phyloP scores from a whole-genome alignment of 2,888 invertebrate genomes.

The Orchestes rusci region DNA sequence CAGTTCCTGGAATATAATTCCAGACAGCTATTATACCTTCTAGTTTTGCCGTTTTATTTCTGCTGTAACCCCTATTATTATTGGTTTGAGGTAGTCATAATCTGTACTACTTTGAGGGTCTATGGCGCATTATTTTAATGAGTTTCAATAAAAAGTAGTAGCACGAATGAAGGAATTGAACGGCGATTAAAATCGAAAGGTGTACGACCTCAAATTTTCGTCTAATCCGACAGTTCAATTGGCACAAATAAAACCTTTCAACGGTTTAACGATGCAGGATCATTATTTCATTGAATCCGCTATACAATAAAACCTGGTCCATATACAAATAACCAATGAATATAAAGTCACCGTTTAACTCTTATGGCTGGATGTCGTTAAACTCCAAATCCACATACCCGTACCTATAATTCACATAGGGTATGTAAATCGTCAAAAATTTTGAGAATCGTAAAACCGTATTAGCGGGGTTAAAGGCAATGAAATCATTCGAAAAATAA shows the following conservation, averaged over 20 bases:
- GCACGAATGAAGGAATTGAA: conserved; percentile 6
- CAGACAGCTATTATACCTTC: conserved; percentile 2
- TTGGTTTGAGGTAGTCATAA: conserved; percentile 10
- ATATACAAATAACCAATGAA: too few relatives aligned
- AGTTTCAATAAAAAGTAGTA: conserved; percentile 3
- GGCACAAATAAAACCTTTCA: too few relatives aligned
- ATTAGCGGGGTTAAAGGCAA: conserved; percentile 23
- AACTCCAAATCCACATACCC: conserved; percentile 16
- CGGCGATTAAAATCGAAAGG: conserved; percentile 12
- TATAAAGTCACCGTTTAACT: conserved; percentile 9
- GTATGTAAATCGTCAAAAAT: conserved; percentile 21
- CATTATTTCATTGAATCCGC: too few relatives aligned
- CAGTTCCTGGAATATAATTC: conserved; percentile 4
- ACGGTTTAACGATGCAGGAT: too few relatives aligned
- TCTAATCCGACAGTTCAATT: too few relatives aligned
- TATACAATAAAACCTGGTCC: too few relatives aligned
- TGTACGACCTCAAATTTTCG: too few relatives aligned
- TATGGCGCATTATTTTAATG: conserved; percentile 2
- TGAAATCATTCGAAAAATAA: conserved; percentile 23
- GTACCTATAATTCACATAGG: conserved; percentile 11
- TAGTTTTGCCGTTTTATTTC: conserved; percentile 3
- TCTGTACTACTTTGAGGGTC: conserved; percentile 4
- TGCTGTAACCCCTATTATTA: conserved; percentile 1
- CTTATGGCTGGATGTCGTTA: conserved; percentile 11
- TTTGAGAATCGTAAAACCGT: conserved; percentile 23